Base-by-base conservation (phyloP, 2,113 vertebrate genomes). In the Rhinolophus ferrumequinum region DNA sequence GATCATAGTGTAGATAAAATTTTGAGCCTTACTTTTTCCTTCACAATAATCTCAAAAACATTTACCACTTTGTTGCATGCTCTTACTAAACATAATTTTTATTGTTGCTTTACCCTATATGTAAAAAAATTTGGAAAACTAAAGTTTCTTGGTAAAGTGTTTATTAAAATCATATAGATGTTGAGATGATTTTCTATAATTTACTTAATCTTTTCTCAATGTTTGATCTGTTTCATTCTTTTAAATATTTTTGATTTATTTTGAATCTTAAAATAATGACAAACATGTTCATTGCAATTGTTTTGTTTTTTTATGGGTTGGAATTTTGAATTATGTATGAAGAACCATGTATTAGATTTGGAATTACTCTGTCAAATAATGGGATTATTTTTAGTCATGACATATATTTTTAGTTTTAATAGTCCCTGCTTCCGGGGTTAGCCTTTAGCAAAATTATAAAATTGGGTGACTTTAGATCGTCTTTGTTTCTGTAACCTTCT, bases 391-490 rank as follows among this genome's bases (percentile, higher is more conserved):
- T 97, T 97, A 97, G 92, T 75, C 79, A 75, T 92, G 41, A 83
- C 81, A 92, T 21, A 56, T 92, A 97, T 96, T 96, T 95, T 97
- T 95, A 95, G 81, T 93, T 97, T 95, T 97, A 97, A 96, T 92
- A 96, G 94, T 92, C 56, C 64, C 58, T 93, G 84, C 38, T 96
- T 96, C 70, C 90, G 96, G 83, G 52, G 79, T 90, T 97, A 97
- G 93, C 88, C 88, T 96, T 97, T 96, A 97, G 97, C 93, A 96
- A 97, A 94, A 97, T 96, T 92, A 96, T 95, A 56, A 96, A 94
- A 96, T 84, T 90, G 80, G 88, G 88, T 97, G 92, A 94, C 73
- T 94, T 96, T 94, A 86, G 8, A 41, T 85, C 96, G 70, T 84
- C 88, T 97, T 97, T 96, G 84, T 96, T 96, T 88, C 87, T 76